Evolutionary conservation across 2,113 vertebrate species (phyloP), one percentile per base, ranked within the genome.

Genomic region (Prunella himalayana): DNA sequence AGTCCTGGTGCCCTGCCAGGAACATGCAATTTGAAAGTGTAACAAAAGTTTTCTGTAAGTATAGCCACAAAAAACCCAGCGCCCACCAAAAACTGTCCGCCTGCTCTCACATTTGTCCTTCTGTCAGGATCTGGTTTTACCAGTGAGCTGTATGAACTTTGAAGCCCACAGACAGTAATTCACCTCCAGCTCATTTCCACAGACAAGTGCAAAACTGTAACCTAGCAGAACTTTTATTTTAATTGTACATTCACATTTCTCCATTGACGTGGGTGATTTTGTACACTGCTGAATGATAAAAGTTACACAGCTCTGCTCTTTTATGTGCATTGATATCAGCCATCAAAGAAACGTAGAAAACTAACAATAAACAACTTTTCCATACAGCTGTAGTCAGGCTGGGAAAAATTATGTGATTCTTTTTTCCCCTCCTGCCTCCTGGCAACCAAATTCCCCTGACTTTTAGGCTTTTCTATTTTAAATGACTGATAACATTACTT

Each of bases 221-320:
- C 95, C 96, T 90, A 66, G 76, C 88, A 94, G 88, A 83, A 53
- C 68, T 80, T 97, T 97, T 96, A 87, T 96, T 95, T 93, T 41
- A 71, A 85, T 54, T 12, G 75, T 78, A 68, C 35, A 27, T 71
- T 94, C 91, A 63, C 56, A 84, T 73, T 70, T 83, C 70, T 88
- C 93, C 63, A 37, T 12, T 83, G 71, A 56, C 0, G 20, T 75
- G 70, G 68, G 57, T 0, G 14, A 72, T 64, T 96, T 94, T 60
- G 83, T 88, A 51, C 17, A 33, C 60, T 75, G 59, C 84, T 5
- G 4, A 39, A 25, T 56, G 86, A 91, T 51, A 75, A 65, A 72
- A 28, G 33, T 69, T 54, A 71, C 50, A 49, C 35, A 41, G 76
- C 64, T 85, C 94, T 85, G 61, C 86, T 92, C 82, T 56, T 78